Percentiles rank a stretch among this genome's conserved stretches.
Conservation (phyloP, 2,113 vertebrate species). For the Sceloporus undulatus region DNA sequence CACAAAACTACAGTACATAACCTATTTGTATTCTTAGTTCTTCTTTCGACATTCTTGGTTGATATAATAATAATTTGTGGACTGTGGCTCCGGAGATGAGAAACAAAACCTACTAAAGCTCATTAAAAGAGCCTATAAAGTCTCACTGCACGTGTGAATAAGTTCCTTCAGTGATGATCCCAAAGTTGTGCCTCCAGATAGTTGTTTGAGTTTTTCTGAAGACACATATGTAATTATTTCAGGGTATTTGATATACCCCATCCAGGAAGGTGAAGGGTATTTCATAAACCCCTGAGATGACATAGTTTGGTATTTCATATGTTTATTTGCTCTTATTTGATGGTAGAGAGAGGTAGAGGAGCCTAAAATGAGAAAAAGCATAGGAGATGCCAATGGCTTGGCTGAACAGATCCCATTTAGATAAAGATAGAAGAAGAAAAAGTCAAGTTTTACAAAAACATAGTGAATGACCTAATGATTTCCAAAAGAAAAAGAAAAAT, state of each 20-base stretch:
- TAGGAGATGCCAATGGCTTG: slow-evolving; percentile 15
- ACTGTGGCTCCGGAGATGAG: background rate
- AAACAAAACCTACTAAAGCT: too few relatives aligned
- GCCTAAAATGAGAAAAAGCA: slow-evolving; percentile 52
- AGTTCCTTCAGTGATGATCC: background rate
- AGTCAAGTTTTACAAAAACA: background rate
- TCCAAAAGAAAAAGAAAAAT: slow-evolving; percentile 23
- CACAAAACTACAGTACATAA: background rate
- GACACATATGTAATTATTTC: slow-evolving; percentile 15
- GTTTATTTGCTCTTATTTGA: slow-evolving; percentile 33
- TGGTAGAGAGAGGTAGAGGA: slow-evolving; percentile 29
- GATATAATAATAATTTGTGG: background rate
- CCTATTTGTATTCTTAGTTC: background rate
- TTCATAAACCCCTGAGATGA: background rate
- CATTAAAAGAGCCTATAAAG: background rate
- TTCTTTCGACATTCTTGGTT: background rate
- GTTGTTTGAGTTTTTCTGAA: slow-evolving; percentile 13
- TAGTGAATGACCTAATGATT: background rate
- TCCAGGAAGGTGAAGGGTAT: background rate
- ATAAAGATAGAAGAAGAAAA: slow-evolving; percentile 30
- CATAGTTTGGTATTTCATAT: slow-evolving; percentile 26
- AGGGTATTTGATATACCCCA: background rate
- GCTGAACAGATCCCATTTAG: slow-evolving; percentile 17
- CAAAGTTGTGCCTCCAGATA: background rate
- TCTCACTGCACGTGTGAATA: background rate